These are phyloP conservation scores for Heliconius himera DNA, from an alignment of 1,140 invertebrate genomes.

Conservation along the genomic window DNA sequence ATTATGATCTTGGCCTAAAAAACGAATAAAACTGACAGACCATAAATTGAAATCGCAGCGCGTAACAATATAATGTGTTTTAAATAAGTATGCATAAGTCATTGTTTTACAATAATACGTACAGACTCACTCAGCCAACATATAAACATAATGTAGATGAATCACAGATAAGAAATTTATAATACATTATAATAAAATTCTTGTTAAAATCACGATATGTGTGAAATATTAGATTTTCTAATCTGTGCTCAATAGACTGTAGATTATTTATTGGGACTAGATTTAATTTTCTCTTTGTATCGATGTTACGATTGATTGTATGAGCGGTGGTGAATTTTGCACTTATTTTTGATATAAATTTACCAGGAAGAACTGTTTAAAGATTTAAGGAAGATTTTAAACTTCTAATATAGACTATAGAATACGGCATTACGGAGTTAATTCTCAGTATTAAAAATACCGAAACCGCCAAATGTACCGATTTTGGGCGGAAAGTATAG, in stretches of 20 bases:
- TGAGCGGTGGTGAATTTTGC: no score
- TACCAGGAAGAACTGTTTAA: no score
- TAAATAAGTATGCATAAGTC: slow-evolving; percentile 14
- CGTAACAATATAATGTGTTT: slow-evolving; percentile 14
- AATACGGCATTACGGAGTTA: no score
- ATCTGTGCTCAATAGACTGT: slow-evolving; percentile 5
- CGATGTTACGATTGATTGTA: no score
- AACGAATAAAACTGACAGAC: slow-evolving; percentile 10
- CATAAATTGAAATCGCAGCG: slow-evolving; percentile 1
- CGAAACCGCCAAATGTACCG: no score
- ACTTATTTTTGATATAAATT: no score
- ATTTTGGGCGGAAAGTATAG: no score
- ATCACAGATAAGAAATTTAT: slow-evolving; percentile 7
- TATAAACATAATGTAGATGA: slow-evolving; percentile 9
- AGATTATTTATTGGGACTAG: not conserved
- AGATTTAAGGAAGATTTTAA: no score
- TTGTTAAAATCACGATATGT: not conserved
- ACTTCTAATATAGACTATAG: no score
- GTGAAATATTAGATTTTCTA: not conserved
- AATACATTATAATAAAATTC: slow-evolving; percentile 5
- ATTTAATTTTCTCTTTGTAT: not conserved
- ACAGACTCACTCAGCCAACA: slow-evolving; percentile 3
- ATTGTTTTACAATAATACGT: slow-evolving; percentile 5
- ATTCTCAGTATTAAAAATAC: no score
- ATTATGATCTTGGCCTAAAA: slow-evolving; percentile 2